These are phyloP conservation scores for Drosophila kohkoa DNA, from an alignment of 1,140 invertebrate species.

Conservation along the genomic window DNA sequence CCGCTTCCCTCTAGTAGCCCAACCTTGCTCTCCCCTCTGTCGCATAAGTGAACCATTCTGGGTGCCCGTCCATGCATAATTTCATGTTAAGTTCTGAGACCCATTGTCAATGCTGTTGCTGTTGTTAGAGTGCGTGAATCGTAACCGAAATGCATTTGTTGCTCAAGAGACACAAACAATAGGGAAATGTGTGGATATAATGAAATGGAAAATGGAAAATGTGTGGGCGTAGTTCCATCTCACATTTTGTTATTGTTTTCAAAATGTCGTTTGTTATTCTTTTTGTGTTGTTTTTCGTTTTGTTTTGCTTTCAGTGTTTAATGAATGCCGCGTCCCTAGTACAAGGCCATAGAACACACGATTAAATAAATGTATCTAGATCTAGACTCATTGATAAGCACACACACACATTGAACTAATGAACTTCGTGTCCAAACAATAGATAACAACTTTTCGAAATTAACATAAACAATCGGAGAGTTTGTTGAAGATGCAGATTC, in stretches of 20 bases:
- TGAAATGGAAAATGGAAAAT: constrained; percentile 17
- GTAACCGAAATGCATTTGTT: constrained; percentile 41
- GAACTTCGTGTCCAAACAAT: constrained; percentile 11
- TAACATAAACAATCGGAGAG: constrained; percentile 32
- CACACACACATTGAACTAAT: constrained; percentile 22
- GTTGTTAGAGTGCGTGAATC: constrained; percentile 42
- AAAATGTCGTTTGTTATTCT: constrained; percentile 27
- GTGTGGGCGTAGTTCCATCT: constrained; percentile 29
- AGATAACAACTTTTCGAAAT: constrained; percentile 25
- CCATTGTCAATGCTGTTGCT: constrained; percentile 58
- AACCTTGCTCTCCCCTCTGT: neutral
- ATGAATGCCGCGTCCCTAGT: constrained; percentile 12
- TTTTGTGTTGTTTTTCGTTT: constrained; percentile 7
- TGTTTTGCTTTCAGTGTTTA: constrained; percentile 14
- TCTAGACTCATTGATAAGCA: constrained; percentile 25
- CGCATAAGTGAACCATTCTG: constrained; percentile 21
- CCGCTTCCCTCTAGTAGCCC: neutral
- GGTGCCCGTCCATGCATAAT: constrained; percentile 74
- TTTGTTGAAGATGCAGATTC: constrained; percentile 4
- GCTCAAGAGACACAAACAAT: constrained; percentile 24
- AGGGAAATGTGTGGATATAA: neutral
- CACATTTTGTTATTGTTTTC: constrained; percentile 30
- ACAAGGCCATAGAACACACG: constrained; percentile 28
- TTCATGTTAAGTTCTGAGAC: constrained; percentile 56
- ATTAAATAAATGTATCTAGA: constrained; percentile 12